Base-by-base conservation (phyloP, 2,797 vertebrate species). In the Loris lydekkerianus region DNA sequence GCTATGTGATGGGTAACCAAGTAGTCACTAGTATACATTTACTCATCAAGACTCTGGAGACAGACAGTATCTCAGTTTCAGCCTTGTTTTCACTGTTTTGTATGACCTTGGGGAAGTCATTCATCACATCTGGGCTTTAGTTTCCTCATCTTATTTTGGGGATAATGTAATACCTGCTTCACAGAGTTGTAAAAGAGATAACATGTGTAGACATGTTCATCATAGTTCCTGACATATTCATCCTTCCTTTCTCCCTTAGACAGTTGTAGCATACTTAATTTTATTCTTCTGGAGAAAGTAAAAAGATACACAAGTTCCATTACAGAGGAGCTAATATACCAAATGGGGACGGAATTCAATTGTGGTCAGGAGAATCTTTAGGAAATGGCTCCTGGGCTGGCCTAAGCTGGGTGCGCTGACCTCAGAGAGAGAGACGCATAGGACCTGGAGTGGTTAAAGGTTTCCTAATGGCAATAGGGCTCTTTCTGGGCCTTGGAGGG, bases 241-340 rank as follows among this genome's bases (percentile, higher is more conserved):
- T 81, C n/a, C 6, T 63, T 21, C 43, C 15, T 84, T 93, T 87
- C 21, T 92, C 10, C 53, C 61, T 91, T 88, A 72, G 37, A 87
- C 25, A 88, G 58, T 94, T 94, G 83, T 9, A 86, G 1, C 90
- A 20, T 92, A 34, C 17, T 96, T 87, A 81, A 53, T 77, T 89
- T 58, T 91, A 13, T 86, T 94, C n/a, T 93, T 88, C 53, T 46
- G 5, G 40, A 85, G 84, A 78, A 69, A 85, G 87, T 58, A 77
- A 87, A 85, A 73, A 85, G 81, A 53, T 11, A 60, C 23, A 70
- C 18, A 81, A 86, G 60, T 86, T 61, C 34, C 11, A 69, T 31
- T 56, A 2, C 25, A 87, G 31, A 29, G 40, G 7, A 56, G 43
- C 60, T 65, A 90, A 69, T 29, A 90, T 82, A 56, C 60, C 31